Evolutionary conservation across 1,140 invertebrate species (phyloP).

Genomic region (Temnothorax curvispinosus): DNA sequence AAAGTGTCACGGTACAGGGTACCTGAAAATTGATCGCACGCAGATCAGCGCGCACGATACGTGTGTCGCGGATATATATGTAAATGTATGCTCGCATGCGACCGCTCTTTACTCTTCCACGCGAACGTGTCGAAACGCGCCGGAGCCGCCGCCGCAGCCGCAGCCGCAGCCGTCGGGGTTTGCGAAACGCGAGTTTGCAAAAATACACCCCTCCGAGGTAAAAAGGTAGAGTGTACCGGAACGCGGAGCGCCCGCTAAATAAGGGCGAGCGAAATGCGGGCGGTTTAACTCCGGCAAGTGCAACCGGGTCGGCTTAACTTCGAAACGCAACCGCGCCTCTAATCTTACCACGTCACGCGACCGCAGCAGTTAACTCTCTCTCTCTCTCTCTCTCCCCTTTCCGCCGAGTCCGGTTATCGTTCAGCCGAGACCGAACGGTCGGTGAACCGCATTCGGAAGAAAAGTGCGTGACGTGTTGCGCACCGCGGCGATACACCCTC

Average conservation of each 20-base stretch:
- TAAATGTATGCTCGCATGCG: neutral
- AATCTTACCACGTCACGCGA: conserved; percentile 57
- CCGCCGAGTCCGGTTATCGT: conserved; percentile 22
- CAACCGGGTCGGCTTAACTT: conserved; percentile 55
- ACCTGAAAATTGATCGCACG: conserved; percentile 58
- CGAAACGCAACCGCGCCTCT: conserved; percentile 53
- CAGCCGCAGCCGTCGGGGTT: neutral
- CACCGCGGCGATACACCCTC: neutral
- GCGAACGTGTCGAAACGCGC: conserved; percentile 27
- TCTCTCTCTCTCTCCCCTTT: conserved; percentile 12
- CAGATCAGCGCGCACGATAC: neutral
- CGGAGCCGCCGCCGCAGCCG: neutral
- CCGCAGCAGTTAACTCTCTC: conserved; percentile 47
- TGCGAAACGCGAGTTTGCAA: conserved; percentile 18
- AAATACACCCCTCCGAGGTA: neutral
- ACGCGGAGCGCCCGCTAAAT: conserved; percentile 31
- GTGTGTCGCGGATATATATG: neutral
- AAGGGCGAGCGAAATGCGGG: conserved; percentile 47
- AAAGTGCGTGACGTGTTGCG: neutral
- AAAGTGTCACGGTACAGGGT: conserved; percentile 54
- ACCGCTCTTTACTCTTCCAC: neutral
- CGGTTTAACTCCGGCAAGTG: conserved; percentile 46
- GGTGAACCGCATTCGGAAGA: conserved; percentile 4
- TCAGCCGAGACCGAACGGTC: conserved; percentile 4
- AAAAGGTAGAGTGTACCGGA: conserved; percentile 25